Base-by-base conservation (phyloP, 2,888 invertebrate species). In the Diarsia rubi region DNA sequence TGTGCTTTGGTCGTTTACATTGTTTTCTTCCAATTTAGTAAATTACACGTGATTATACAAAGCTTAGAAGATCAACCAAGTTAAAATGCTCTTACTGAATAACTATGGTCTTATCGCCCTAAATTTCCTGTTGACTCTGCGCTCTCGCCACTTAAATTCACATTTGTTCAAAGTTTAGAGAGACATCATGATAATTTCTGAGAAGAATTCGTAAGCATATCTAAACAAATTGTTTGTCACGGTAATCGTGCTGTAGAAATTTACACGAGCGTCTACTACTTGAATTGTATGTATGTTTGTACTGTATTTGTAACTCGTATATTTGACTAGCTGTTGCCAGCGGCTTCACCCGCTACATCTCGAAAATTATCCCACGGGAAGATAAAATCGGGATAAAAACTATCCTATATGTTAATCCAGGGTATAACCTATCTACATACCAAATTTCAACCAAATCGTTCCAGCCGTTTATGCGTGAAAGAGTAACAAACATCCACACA, bases 221-320 rank as follows among this genome's bases (percentile, higher is more conserved):
- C 88, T 87, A 86, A 87, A 79, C 62, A 73, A 83, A 71, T 75
- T 84, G 80, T 82, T 86, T 83, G 87, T 84, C 85, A 85, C 80
- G 83, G 59, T 62, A 74, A 78, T 81, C 88, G 89, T 90, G 90
- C 69, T 73, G 65, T 75, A 82, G 74, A 85, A 84, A 88, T 90
- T 89, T 79, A 79, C 87, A 89, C 83, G 60, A 83, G 69, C 70
- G 62, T 77, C 47, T 75, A 49, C 31, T 73, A 75, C 69, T 75
- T 54, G 72, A 75, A 77, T 75, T 68, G 47, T 67, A n/a, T n/a
- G n/a, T 79, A 80, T 84, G 80, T 65, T 62, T 68, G 72, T 80
- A 19, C 49, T 67, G 64, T 64, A 79, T 71, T 74, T 71, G 64
- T 66, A 81, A 72, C 60, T 75, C 21, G 54, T 73, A 67, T 66